Base-by-base conservation (phyloP, 2,797 vertebrate genomes). In the Margarornis squamiger region DNA sequence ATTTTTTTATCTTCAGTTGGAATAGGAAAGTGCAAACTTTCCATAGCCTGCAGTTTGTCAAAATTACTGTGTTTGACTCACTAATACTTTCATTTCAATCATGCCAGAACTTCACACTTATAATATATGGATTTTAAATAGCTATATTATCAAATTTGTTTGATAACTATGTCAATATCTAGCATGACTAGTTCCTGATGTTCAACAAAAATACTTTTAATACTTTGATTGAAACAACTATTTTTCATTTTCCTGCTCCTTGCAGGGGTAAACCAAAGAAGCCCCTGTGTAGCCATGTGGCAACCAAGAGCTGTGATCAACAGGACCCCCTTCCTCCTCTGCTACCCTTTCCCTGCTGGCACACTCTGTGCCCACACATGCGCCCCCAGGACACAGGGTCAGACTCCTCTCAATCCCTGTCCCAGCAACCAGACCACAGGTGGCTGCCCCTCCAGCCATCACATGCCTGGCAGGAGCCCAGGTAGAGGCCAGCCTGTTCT, bases 391-490 rank as follows among this genome's bases (percentile, higher is more conserved):
- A 6, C 34, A 11, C 45, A 27, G 48, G 41, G 22, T 74, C 45
- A 6, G 38, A n/a, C 24, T 52, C 61, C 14, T 24, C 58, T 75
- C 38, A 18, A 4, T 30, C 15, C 4, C 41, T 79, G 70, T 84
- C n/a, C 58, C 45, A 61, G 36, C 15, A 48, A 19, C 15, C 9
- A 61, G 57, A 46, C 22, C 61, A 48, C 13, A 15, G 55, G 21
- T 3, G 17, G 15, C 43, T 58, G 34, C 36, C 6, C 19, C 45
- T 48, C 39, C 48, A 43, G 61, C 30, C 49, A 7, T 70, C 55
- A 43, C 19, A 7, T 2, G 8, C 5, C 32, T 43, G 41, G 10
- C 63, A 59, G 52, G 22, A 71, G 21, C 22, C 8, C 3, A 0
- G n/a, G 27, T 45, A 52, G 17, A 52, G 73, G 30, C 26, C 45